Percentiles rank a stretch among this genome's conserved stretches.
These are phyloP conservation scores for Xanthorhoe spadicearia DNA, from an alignment of 2,888 invertebrate genomes.

Conservation along the genomic window DNA sequence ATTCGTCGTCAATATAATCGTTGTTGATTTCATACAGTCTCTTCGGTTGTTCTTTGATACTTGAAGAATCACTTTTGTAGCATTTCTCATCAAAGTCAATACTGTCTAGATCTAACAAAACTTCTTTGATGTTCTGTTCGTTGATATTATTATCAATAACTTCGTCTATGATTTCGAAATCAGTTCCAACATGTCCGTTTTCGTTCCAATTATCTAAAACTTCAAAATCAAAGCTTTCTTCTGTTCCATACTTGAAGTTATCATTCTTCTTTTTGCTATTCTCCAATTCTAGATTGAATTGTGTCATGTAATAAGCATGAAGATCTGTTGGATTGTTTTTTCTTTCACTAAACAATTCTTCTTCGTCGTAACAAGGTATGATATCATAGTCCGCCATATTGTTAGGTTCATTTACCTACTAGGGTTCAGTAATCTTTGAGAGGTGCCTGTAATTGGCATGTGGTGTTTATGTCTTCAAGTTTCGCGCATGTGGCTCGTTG, in stretches of 20 bases:
- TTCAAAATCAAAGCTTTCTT: constrained; percentile 79
- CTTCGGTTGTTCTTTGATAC: constrained; percentile 53
- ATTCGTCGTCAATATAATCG: constrained; percentile 80
- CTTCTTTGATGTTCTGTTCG: constrained; percentile 79
- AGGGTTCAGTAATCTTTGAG: constrained; percentile 76
- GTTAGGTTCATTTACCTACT: constrained; percentile 75
- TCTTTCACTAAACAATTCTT: constrained; percentile 70
- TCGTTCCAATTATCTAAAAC: constrained; percentile 67
- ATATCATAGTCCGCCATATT: constrained; percentile 77
- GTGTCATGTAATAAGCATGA: constrained; percentile 81
- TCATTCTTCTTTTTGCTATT: constrained; percentile 69
- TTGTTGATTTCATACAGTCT: constrained; percentile 55
- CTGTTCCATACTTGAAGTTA: constrained; percentile 70
- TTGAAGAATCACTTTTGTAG: constrained; percentile 54
- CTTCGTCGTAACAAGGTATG: constrained; percentile 71
- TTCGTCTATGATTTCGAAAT: constrained; percentile 73
- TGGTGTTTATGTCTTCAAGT: constrained; percentile 66
- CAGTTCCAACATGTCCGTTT: constrained; percentile 51
- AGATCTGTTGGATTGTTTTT: constrained; percentile 73
- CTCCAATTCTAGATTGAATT: constrained; percentile 80
- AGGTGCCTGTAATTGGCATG: constrained; percentile 74
- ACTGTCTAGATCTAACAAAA: constrained; percentile 72
- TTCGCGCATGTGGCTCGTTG: constrained; percentile 76
- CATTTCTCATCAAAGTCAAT: constrained; percentile 74
- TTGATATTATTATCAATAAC: constrained; percentile 72